Base-by-base conservation (phyloP, 2,888 invertebrate genomes). In the Ichneumoninae sp. region DNA sequence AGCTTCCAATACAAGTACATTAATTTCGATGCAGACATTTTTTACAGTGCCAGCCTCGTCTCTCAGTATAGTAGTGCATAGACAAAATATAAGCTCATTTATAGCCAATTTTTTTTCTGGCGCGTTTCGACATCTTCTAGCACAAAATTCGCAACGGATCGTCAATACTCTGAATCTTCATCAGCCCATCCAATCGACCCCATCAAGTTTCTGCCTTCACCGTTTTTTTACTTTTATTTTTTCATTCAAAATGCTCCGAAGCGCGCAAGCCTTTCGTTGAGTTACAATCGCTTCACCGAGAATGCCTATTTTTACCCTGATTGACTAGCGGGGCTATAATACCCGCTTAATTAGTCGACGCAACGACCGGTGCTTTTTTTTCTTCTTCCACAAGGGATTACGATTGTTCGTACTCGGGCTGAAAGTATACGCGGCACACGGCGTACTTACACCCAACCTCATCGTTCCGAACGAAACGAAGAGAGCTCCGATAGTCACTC, bases 271-370 rank as follows among this genome's bases (percentile, higher is more conserved):
- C 57, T 22, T 22, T 22, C 13, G 36, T 54, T 36, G 13, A 30
- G 52, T 57, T 54, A 65, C 52, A 75, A 85, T 85, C 78, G 77
- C 76, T 81, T 78, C 73, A 73, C 26, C 57, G 40, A 82, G 66
- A 83, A 84, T 75, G 75, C 47, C 74, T 60, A 69, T 78, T 78
- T 60, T 70, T 69, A 26, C 36, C 36, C 33, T 79, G 60, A 71
- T 79, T 52, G 70, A 79, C 52, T 63, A 54, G 54, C 54, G 22
- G 50, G 5, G 33, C 57, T 54, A 68, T 60, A 52, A 76, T 63
- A 33, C 57, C 60, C 66, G 40, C 90, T 90, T 90, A 91, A 91
- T 91, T 90, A 91, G 89, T 88, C 89, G 89, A 88, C 88, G 89
- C 88, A 89, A 87, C 89, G 87, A 80, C 65, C 80, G 81, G 83